Evolutionary conservation across 1,140 invertebrate species (phyloP).

Genomic region (Neodiprion virginianus): DNA sequence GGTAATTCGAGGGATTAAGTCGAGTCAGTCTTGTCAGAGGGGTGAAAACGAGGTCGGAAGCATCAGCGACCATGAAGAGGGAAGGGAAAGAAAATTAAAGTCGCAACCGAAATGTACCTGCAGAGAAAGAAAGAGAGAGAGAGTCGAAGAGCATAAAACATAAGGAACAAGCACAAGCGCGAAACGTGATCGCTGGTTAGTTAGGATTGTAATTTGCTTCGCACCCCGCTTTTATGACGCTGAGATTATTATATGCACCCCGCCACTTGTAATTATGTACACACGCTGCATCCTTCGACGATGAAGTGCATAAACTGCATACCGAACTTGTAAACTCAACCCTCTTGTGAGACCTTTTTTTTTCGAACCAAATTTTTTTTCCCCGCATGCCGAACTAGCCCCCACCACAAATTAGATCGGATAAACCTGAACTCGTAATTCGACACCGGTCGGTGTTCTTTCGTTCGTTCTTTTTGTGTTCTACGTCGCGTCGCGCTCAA

Average conservation of each 20-base stretch:
- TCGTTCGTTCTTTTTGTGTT: constrained; percentile 36
- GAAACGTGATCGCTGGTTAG: background rate
- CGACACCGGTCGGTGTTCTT: constrained; percentile 34
- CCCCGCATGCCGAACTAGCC: constrained; percentile 49
- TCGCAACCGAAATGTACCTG: background rate
- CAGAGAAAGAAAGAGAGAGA: background rate
- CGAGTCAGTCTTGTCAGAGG: no score
- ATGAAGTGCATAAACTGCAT: no score
- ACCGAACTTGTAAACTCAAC: no score
- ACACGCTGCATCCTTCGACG: background rate
- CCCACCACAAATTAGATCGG: constrained; percentile 50
- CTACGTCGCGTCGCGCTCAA: background rate
- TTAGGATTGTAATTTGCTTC: constrained; percentile 3
- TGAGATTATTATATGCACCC: background rate
- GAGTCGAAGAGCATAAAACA: background rate
- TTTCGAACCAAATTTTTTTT: constrained; percentile 21
- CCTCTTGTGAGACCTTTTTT: constrained; percentile 39
- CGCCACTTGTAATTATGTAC: background rate
- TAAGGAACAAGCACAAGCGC: background rate
- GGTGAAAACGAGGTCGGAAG: no score
- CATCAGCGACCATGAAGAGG: no score
- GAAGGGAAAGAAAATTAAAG: background rate
- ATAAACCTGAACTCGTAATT: constrained; percentile 30
- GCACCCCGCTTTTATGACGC: background rate
- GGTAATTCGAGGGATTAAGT: no score